Evolutionary conservation across 2,888 invertebrate species (phyloP).

Genomic region (Phyllotreta striolata): DNA sequence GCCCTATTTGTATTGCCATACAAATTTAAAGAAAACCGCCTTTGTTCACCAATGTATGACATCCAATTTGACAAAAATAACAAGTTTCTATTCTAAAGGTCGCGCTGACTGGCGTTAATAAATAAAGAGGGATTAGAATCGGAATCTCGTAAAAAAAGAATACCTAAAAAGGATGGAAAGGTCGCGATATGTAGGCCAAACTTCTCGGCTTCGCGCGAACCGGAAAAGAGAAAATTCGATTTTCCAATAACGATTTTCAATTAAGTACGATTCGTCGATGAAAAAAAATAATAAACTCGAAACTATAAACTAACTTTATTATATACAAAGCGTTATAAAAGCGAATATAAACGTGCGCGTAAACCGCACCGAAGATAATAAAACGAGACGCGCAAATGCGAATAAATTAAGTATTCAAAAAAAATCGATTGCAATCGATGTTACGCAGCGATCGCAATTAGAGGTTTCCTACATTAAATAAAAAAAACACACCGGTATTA

Average conservation of each 20-base stretch:
- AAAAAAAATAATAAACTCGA: background rate
- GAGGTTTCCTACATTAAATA: no score
- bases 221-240: slow-evolving; percentile 1
- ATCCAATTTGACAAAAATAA: no score
- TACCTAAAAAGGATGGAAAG: slow-evolving; percentile 8
- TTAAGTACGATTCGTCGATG: background rate
- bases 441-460: no score
- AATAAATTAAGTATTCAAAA: background rate
- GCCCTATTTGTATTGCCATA: no score
- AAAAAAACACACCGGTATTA: no score
- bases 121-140: background rate
- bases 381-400: background rate
- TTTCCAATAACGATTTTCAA: background rate
- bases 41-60: no score
- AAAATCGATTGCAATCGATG: background rate
- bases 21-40: no score
- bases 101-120: no score
- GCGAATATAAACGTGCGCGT: background rate
- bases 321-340: slow-evolving; percentile 2
- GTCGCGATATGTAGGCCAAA: slow-evolving; percentile 5
- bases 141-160: background rate
- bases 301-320: slow-evolving; percentile 7
- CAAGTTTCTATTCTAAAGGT: no score
- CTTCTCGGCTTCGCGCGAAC: background rate
- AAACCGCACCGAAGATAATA: background rate